Evolutionary conservation across 37 sponge, comb jelly and placozoan genomes (phyloP).

Genomic region (Diacarnus erythraeanus): DNA sequence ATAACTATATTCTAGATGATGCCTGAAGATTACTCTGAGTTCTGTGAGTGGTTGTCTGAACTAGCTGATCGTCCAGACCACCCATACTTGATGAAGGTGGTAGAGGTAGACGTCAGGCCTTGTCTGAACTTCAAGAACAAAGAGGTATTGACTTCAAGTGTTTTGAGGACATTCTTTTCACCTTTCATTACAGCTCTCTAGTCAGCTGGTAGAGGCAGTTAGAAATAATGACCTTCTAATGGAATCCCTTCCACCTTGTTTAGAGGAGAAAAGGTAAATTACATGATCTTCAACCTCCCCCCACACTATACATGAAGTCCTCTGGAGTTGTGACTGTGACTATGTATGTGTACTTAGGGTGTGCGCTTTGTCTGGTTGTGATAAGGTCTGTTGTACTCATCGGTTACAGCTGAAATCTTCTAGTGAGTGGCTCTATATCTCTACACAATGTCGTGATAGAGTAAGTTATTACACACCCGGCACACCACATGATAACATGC

Average conservation of each 20-base stretch:
- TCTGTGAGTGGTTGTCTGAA: constrained; percentile 39
- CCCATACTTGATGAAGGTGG: constrained; percentile 29
- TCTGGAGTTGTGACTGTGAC: constrained; percentile 3
- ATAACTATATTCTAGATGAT: constrained; percentile 8
- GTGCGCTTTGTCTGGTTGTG: constrained; percentile 51
- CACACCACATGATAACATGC: too few relatives aligned
- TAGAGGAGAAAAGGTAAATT: neutral
- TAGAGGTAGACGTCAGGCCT: constrained; percentile 39
- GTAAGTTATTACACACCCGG: too few relatives aligned
- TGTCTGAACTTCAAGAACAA: constrained; percentile 58
- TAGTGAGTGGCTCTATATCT: constrained; percentile 51
- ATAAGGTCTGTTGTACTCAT: constrained; percentile 32
- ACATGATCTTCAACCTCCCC: neutral
- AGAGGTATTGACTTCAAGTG: too few relatives aligned
- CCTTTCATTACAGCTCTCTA: neutral
- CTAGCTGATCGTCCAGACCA: constrained; percentile 7
- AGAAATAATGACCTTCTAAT: constrained; percentile 44
- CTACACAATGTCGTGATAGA: constrained; percentile 62
- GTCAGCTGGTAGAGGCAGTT: constrained; percentile 42
- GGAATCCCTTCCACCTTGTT: constrained; percentile 29
- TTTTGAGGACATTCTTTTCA: too few relatives aligned
- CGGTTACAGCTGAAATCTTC: constrained; percentile 28
- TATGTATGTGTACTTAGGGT: neutral
- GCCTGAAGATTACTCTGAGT: constrained; percentile 32
- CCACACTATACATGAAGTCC: neutral